phyloP scores from a whole-genome alignment of 2,888 invertebrate species.

The Acleris sparsana region DNA sequence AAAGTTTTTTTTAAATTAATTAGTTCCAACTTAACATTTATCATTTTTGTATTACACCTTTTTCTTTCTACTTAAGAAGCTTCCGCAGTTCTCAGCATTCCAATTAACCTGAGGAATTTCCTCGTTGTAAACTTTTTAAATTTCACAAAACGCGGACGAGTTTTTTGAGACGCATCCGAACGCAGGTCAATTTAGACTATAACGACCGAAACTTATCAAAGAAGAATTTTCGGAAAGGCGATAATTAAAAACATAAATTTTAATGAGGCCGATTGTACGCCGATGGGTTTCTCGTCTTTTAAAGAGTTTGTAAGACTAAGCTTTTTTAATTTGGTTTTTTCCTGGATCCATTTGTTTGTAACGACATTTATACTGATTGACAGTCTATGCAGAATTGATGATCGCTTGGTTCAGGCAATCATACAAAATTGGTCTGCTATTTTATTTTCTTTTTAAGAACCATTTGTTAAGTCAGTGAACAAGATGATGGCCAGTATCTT shows the following conservation, averaged over 20 bases:
- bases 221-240: constrained; percentile 46
- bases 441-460: too few species aligned
- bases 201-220: constrained; percentile 62
- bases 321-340: constrained; percentile 3
- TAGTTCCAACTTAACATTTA: too few species aligned
- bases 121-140: constrained; percentile 29
- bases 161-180: constrained; percentile 30
- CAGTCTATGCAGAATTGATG: too few species aligned
- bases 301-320: constrained; percentile 22
- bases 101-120: constrained; percentile 22
- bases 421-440: too few species aligned
- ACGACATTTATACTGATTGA: too few species aligned
- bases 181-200: constrained; percentile 50
- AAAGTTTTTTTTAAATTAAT: too few species aligned
- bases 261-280: constrained; percentile 61
- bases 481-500: too few species aligned
- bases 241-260: constrained; percentile 69
- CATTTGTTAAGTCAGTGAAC: too few species aligned
- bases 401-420: too few species aligned
- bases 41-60: too few species aligned
- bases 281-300: constrained; percentile 50
- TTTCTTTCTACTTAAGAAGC: background rate
- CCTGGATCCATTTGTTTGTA: background rate
- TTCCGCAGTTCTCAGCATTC: constrained; percentile 10
- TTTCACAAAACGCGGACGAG: constrained; percentile 31